Conservation (phyloP, 2,888 invertebrate species). For the Rhamphomyia laevipes region DNA sequence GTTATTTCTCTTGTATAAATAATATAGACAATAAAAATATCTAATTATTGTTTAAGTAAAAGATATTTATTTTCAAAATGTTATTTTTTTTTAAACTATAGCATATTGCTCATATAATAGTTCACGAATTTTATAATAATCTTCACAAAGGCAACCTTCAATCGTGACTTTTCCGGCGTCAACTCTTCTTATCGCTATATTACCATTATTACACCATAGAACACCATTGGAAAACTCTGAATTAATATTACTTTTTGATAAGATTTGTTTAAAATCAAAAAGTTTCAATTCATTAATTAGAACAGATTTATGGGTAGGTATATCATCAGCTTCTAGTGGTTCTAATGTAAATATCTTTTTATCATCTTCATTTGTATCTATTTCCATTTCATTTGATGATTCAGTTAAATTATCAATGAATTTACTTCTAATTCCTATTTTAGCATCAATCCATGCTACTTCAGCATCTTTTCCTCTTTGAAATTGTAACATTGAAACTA, state of each 20-base stretch:
- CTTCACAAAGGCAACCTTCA: slow-evolving; percentile 89
- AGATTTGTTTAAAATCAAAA: slow-evolving; percentile 77
- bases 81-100: slow-evolving; percentile 71
- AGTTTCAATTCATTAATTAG: slow-evolving; percentile 89
- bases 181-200: slow-evolving; percentile 77
- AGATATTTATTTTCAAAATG: too few species aligned
- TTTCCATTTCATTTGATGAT: slow-evolving; percentile 20
- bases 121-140: slow-evolving; percentile 87
- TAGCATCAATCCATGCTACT: slow-evolving; percentile 90
- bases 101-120: slow-evolving; percentile 94
- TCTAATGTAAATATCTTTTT: slow-evolving; percentile 59
- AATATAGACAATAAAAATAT: too few species aligned
- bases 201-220: slow-evolving; percentile 85
- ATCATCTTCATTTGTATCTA: slow-evolving; percentile 35
- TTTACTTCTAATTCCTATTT: slow-evolving; percentile 51
- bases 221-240: slow-evolving; percentile 88
- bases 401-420: slow-evolving; percentile 42
- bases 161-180: slow-evolving; percentile 85
- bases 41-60: too few species aligned
- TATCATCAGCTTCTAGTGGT: slow-evolving; percentile 43
- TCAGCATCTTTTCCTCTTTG: slow-evolving; percentile 79
- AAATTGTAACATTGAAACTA: slow-evolving; percentile 78
- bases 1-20: too few species aligned
- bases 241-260: slow-evolving; percentile 59
- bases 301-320: slow-evolving; percentile 65